These are phyloP conservation scores for Holothuria glaberrima DNA, from an alignment of 35 echinoderm and acorn worm genomes.

Conservation along the genomic window DNA sequence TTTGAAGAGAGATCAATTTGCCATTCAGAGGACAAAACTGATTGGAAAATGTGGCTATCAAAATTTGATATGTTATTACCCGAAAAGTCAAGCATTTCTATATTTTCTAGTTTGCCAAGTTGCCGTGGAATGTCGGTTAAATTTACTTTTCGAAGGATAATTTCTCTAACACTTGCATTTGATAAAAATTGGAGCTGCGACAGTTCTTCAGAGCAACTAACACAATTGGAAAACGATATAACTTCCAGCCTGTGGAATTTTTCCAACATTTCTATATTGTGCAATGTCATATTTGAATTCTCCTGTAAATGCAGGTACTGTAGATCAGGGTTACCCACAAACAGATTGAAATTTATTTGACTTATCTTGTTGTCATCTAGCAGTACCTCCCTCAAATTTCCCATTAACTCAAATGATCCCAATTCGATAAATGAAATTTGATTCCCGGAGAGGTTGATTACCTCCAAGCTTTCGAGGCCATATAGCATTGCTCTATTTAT, in stretches of 20 bases:
- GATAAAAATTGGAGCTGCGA: not conserved
- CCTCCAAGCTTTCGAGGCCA: constrained; percentile 24
- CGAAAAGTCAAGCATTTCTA: constrained; percentile 6
- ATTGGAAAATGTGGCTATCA: not conserved
- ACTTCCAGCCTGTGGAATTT: not conserved
- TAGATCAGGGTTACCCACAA: not conserved
- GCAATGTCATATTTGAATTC: not conserved
- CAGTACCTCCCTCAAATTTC: constrained; percentile 5
- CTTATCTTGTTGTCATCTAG: not conserved
- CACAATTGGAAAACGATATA: constrained; percentile 11
- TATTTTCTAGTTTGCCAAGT: not conserved
- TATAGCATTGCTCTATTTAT: not conserved
- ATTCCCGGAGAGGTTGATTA: constrained; percentile 30
- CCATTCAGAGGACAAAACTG: not conserved
- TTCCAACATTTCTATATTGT: not conserved
- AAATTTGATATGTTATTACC: constrained; percentile 21
- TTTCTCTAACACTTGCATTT: not conserved
- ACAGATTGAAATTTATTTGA: constrained; percentile 12
- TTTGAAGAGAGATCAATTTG: constrained; percentile 35
- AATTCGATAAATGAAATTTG: constrained; percentile 3
- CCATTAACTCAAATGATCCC: not conserved
- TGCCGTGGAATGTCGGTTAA: not conserved
- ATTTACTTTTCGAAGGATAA: not conserved
- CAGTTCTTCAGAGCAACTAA: not conserved
- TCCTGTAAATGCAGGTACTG: not conserved